Evolutionary conservation across 2,113 vertebrate genomes (phyloP).

Genomic region (Empidonax alnorum): DNA sequence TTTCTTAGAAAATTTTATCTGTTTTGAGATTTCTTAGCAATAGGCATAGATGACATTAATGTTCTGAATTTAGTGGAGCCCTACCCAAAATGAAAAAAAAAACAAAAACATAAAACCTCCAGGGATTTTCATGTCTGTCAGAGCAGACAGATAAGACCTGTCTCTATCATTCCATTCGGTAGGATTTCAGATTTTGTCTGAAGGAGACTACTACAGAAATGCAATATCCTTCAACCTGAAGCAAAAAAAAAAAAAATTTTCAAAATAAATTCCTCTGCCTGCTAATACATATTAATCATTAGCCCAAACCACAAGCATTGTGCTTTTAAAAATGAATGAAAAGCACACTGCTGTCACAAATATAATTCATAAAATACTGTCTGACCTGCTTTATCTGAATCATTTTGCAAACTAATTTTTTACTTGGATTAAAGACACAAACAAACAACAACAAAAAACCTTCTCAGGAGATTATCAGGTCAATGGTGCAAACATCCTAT

Average conservation of each 20-base stretch:
- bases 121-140: slow-evolving; percentile 19
- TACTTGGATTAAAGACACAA: slow-evolving; percentile 57
- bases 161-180: not conserved
- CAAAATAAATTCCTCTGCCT: not conserved
- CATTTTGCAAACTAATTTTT: slow-evolving; percentile 61
- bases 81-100: not conserved
- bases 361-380: slow-evolving; percentile 35
- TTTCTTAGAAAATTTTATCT: not conserved
- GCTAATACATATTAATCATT: not conserved
- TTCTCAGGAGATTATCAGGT: slow-evolving; percentile 67
- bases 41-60: not conserved
- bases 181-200: slow-evolving; percentile 37
- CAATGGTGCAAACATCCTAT: slow-evolving; percentile 49
- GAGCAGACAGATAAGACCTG: slow-evolving; percentile 1
- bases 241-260: not conserved
- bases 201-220: not conserved
- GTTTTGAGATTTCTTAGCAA: not conserved
- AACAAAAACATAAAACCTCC: not conserved
- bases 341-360: not conserved
- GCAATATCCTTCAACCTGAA: not conserved
- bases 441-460: not conserved
- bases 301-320: slow-evolving; percentile 1
- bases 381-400: slow-evolving; percentile 63
- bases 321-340: not conserved
- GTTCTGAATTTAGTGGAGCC: not conserved